Evolutionary conservation across 2,888 invertebrate species (phyloP).

Genomic region (Leuctra nigra): DNA sequence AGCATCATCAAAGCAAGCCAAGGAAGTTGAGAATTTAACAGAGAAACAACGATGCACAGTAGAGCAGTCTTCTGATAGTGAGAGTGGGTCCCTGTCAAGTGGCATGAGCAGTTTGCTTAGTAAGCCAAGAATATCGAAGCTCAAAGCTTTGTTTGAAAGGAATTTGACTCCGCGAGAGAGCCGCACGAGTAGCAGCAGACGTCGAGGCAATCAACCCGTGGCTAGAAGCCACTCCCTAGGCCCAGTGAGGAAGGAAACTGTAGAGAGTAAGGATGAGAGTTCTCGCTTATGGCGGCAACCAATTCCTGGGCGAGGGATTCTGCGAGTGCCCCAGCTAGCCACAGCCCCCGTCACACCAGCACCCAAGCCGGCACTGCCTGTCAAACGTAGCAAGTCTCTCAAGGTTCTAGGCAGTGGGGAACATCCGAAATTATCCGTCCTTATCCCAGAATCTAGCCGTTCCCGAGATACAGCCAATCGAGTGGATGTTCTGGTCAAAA

Average conservation of each 20-base stretch:
- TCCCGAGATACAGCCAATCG: background rate
- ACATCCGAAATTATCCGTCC: constrained; percentile 28
- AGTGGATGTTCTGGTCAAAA: constrained; percentile 14
- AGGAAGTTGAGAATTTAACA: constrained; percentile 36
- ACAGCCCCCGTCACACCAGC: constrained; percentile 24
- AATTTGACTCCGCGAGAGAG: constrained; percentile 27
- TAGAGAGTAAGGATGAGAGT: constrained; percentile 1
- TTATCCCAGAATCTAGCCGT: background rate
- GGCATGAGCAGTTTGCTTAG: constrained; percentile 29
- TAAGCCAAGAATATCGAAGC: constrained; percentile 37
- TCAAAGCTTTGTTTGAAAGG: constrained; percentile 38
- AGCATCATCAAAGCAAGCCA: constrained; percentile 35
- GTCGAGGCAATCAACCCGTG: constrained; percentile 26
- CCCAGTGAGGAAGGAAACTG: constrained; percentile 26
- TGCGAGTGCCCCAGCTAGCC: constrained; percentile 28
- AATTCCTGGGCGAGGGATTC: constrained; percentile 30
- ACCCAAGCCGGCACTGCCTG: constrained; percentile 34
- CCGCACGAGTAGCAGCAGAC: constrained; percentile 27
- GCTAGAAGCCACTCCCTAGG: constrained; percentile 34
- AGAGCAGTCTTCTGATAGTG: constrained; percentile 27
- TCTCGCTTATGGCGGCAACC: constrained; percentile 20
- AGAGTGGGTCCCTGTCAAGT: constrained; percentile 14
- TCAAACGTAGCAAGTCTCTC: constrained; percentile 40
- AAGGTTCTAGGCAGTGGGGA: constrained; percentile 33
- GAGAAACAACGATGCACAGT: constrained; percentile 33